Percentiles rank a stretch among this genome's conserved stretches.
phyloP scores from a whole-genome alignment of 2,888 invertebrate species.

The Pollenia labialis region DNA sequence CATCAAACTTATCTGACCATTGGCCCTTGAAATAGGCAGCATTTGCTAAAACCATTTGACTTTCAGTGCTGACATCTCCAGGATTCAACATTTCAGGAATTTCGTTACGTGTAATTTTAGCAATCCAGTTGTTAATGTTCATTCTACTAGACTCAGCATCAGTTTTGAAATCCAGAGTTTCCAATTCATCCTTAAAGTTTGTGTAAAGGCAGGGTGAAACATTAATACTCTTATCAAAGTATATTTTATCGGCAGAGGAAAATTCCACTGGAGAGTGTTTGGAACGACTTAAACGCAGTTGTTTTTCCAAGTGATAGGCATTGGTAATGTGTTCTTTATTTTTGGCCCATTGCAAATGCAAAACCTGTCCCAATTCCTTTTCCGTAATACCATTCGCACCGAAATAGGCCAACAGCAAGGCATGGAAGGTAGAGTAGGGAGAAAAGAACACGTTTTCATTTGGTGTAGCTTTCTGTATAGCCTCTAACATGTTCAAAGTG shows the following conservation, averaged over 20 bases:
- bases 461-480: constrained; percentile 87
- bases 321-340: constrained; percentile 90
- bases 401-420: constrained; percentile 91
- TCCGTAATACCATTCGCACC: constrained; percentile 90
- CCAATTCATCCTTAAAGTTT: constrained; percentile 88
- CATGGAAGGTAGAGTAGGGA: constrained; percentile 93
- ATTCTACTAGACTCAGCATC: constrained; percentile 86
- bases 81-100: constrained; percentile 89
- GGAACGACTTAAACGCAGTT: constrained; percentile 85
- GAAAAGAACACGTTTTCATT: constrained; percentile 94
- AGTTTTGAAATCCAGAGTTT: constrained; percentile 87
- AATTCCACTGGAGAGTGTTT: constrained; percentile 88
- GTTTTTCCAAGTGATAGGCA: constrained; percentile 90
- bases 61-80: constrained; percentile 87
- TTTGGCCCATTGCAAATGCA: constrained; percentile 81
- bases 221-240: constrained; percentile 85
- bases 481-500: constrained; percentile 88
- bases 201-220: constrained; percentile 87
- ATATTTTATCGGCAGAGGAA: constrained; percentile 91
- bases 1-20: constrained; percentile 92
- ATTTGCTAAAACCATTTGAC: constrained; percentile 92
- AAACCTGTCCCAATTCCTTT: constrained; percentile 78
- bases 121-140: constrained; percentile 91
- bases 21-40: constrained; percentile 93
- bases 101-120: constrained; percentile 89